These are phyloP conservation scores for Heteromyza rotundicornis DNA, from an alignment of 2,888 invertebrate species.

Conservation along the genomic window DNA sequence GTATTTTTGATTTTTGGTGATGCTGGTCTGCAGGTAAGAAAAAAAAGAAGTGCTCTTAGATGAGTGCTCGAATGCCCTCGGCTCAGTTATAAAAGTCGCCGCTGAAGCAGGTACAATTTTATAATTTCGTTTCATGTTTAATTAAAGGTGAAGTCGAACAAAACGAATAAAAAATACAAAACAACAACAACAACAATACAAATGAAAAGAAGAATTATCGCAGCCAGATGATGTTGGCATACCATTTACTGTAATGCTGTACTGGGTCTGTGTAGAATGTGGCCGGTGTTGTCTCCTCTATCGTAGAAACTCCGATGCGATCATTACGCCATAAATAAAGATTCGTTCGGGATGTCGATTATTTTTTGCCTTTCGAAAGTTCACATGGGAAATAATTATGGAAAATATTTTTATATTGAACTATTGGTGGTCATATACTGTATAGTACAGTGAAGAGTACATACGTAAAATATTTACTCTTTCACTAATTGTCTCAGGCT, in stretches of 20 bases:
- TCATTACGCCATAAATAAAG: constrained; percentile 54
- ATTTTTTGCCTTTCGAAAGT: constrained; percentile 27
- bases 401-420: not conserved
- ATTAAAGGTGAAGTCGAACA: constrained; percentile 54
- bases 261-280: not conserved
- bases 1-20: not conserved
- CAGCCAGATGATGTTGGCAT: constrained; percentile 34
- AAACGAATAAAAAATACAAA: too few relatives aligned
- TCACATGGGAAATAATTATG: constrained; percentile 36
- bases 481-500: too few relatives aligned
- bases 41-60: too few relatives aligned
- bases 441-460: too few relatives aligned
- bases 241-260: not conserved
- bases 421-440: not conserved
- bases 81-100: constrained; percentile 21
- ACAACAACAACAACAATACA: too few relatives aligned
- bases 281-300: not conserved
- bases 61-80: constrained; percentile 23
- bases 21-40: not conserved
- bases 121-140: constrained; percentile 54
- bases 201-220: constrained; percentile 43
- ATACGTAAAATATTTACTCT: too few relatives aligned
- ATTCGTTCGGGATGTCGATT: constrained; percentile 45
- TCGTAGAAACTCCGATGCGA: constrained; percentile 28
- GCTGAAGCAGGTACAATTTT: constrained; percentile 51